phyloP scores from a whole-genome alignment of 2,888 invertebrate species.

The Axea sp. region DNA sequence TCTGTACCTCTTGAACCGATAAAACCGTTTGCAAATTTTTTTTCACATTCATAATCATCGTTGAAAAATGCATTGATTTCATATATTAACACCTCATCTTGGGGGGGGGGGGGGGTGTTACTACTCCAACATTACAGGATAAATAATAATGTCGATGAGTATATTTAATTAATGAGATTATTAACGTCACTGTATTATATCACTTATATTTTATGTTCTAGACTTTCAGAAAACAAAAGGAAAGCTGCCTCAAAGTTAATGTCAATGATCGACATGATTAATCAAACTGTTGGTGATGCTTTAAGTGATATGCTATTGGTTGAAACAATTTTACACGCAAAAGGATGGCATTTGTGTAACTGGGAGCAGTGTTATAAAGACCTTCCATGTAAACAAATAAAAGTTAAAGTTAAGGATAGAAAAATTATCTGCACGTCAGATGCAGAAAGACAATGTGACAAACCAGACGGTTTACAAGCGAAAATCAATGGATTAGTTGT shows the following conservation, averaged over 20 bases:
- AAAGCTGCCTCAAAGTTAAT: slow-evolving; percentile 83
- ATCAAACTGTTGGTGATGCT: slow-evolving; percentile 98
- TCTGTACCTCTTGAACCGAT: too few species aligned
- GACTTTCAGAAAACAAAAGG: slow-evolving; percentile 58
- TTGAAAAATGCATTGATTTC: too few species aligned
- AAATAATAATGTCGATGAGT: too few species aligned
- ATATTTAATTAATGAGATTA: too few species aligned
- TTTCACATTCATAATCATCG: too few species aligned
- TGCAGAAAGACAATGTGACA: slow-evolving; percentile 90
- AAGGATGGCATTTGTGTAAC: slow-evolving; percentile 87
- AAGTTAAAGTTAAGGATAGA: slow-evolving; percentile 93
- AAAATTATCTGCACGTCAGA: slow-evolving; percentile 91
- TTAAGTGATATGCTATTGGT: slow-evolving; percentile 97
- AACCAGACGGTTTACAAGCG: slow-evolving; percentile 91
- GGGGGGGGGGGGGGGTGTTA: too few species aligned
- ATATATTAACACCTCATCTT: too few species aligned
- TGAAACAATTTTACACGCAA: slow-evolving; percentile 91
- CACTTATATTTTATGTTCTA: slow-evolving; percentile 27
- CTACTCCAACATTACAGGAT: too few species aligned
- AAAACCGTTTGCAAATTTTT: too few species aligned
- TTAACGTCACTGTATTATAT: too few species aligned
- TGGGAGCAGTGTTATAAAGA: slow-evolving; percentile 93
- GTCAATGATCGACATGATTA: slow-evolving; percentile 90
- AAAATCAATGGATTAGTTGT: slow-evolving; percentile 87
- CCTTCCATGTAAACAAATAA: slow-evolving; percentile 92